These are phyloP conservation scores for Drosophila percnosoma DNA, from an alignment of 2,888 invertebrate species.

Conservation along the genomic window DNA sequence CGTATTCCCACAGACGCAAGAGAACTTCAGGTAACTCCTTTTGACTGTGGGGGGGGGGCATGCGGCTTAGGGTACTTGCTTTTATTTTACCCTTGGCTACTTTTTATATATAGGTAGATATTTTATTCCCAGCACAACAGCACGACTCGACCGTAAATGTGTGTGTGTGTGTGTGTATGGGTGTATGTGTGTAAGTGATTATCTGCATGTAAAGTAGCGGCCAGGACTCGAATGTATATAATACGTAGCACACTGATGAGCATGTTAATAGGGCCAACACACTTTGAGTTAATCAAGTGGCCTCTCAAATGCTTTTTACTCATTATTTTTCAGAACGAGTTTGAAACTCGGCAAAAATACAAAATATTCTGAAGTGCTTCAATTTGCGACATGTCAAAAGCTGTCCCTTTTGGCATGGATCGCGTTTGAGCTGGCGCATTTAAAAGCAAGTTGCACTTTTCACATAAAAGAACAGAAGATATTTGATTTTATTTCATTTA, in stretches of 20 bases:
- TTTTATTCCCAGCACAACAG: slow-evolving; percentile 65
- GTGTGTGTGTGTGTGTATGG: slow-evolving; percentile 7
- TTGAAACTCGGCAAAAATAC: not conserved
- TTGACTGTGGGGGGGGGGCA: slow-evolving; percentile 38
- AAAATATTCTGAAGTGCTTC: not conserved
- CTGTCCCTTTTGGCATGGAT: too few relatives aligned
- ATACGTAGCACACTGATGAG: slow-evolving; percentile 14
- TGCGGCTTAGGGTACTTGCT: slow-evolving; percentile 59
- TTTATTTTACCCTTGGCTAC: slow-evolving; percentile 75
- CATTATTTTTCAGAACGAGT: too few relatives aligned
- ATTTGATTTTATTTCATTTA: not conserved
- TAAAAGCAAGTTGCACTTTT: not conserved
- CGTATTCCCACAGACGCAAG: slow-evolving; percentile 67
- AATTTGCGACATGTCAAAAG: not conserved
- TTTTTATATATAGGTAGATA: slow-evolving; percentile 63
- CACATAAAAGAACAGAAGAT: not conserved
- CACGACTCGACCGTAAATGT: slow-evolving; percentile 16
- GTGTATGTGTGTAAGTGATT: slow-evolving; percentile 50
- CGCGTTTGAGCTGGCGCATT: too few relatives aligned
- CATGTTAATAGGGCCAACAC: slow-evolving; percentile 3
- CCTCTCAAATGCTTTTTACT: not conserved
- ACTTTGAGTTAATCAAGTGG: not conserved
- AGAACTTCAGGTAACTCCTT: slow-evolving; percentile 54
- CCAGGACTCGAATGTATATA: slow-evolving; percentile 2
- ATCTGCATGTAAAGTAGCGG: slow-evolving; percentile 53